Conservation (phyloP, 2,797 vertebrate genomes). For the Threskiornis aethiopicus region DNA sequence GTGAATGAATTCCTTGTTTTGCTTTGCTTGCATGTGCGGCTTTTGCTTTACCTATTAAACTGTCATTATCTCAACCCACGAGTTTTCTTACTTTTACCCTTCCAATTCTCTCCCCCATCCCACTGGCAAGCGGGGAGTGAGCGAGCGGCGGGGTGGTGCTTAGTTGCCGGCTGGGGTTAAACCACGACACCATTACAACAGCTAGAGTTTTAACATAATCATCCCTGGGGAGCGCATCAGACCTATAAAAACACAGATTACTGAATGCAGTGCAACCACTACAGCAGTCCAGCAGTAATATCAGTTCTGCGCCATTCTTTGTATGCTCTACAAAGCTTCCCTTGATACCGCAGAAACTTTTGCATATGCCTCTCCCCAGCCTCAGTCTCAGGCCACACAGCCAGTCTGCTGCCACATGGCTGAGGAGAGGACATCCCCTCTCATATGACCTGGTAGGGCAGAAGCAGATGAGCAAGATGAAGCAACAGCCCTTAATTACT, state of each 20-base stretch:
- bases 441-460: neutral
- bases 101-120: too few species aligned
- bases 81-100: too few species aligned
- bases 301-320: neutral
- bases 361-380: neutral
- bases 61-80: too few species aligned
- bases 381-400: neutral
- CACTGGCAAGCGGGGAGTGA: too few species aligned
- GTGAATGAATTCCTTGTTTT: too few species aligned
- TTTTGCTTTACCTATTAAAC: too few species aligned
- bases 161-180: too few species aligned
- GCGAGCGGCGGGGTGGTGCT: too few species aligned
- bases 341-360: neutral
- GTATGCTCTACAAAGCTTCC: neutral
- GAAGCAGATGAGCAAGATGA: neutral
- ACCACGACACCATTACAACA: neutral
- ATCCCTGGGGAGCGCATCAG: neutral
- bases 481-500: neutral
- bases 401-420: neutral
- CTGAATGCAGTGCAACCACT: neutral
- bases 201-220: neutral
- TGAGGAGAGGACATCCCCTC: neutral
- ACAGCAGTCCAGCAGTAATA: neutral
- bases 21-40: too few species aligned
- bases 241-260: neutral